These are phyloP conservation scores for Cotesia vestalis DNA, from an alignment of 1,140 invertebrate genomes.

Conservation along the genomic window DNA sequence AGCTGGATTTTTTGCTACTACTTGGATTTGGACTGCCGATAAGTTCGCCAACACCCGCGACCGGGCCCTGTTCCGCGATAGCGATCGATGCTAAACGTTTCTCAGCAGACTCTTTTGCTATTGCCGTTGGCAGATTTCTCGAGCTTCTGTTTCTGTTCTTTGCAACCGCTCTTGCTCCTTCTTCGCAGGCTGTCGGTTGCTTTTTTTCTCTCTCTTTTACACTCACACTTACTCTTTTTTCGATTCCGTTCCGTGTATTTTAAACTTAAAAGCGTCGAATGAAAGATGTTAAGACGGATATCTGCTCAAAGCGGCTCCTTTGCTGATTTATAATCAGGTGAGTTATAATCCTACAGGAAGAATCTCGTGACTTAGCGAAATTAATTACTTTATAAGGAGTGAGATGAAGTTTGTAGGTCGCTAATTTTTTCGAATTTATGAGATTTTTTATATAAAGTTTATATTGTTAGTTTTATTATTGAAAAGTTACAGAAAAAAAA, in stretches of 20 bases:
- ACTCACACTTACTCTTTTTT: not conserved
- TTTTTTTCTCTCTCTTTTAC: conserved; percentile 12
- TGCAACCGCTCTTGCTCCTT: not conserved
- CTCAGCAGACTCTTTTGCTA: conserved; percentile 25
- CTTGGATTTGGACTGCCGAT: conserved; percentile 32
- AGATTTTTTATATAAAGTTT: too few relatives aligned
- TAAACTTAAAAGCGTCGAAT: conserved; percentile 5
- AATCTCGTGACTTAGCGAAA: too few relatives aligned
- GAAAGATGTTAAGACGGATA: conserved; percentile 5
- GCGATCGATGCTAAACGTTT: conserved; percentile 34
- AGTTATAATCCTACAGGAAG: too few relatives aligned
- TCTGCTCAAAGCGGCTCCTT: too few relatives aligned
- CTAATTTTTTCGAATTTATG: too few relatives aligned
- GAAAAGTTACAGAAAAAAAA: too few relatives aligned
- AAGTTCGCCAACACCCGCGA: conserved; percentile 22
- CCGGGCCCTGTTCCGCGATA: conserved; percentile 27
- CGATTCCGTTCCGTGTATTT: not conserved
- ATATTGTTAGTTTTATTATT: too few relatives aligned
- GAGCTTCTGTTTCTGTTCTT: not conserved
- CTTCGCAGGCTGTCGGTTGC: not conserved
- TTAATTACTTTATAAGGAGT: too few relatives aligned
- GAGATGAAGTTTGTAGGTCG: too few relatives aligned
- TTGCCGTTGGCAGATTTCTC: conserved; percentile 26
- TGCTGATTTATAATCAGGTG: too few relatives aligned
- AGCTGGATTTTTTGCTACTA: conserved; percentile 13